A percentile compares a stretch with the other conserved stretches of the same genome.
These are phyloP conservation scores for Hirtodrosophila alboralis DNA, from an alignment of 2,888 invertebrate genomes.

Conservation along the genomic window DNA sequence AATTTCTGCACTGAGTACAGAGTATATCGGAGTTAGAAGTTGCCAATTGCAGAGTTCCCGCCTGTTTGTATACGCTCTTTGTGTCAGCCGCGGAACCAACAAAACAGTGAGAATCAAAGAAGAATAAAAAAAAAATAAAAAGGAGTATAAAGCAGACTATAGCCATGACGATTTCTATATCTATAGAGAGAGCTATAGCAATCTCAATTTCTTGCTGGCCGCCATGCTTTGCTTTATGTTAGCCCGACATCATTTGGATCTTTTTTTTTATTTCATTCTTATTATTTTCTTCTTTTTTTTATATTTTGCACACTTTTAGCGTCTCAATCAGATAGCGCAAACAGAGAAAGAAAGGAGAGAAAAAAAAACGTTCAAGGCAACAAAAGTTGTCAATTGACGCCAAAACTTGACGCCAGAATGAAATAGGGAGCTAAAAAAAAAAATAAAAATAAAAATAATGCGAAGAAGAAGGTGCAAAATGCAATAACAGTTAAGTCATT, in stretches of 20 bases:
- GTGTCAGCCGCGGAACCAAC: conserved; percentile 19
- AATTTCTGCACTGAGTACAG: too few species aligned
- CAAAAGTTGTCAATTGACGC: conserved; percentile 79
- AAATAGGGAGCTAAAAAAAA: conserved; percentile 39
- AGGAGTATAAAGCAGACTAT: conserved; percentile 12
- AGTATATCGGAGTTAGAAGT: too few species aligned
- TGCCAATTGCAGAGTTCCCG: too few species aligned
- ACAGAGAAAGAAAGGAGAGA: conserved; percentile 41
- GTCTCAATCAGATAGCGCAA: conserved; percentile 73
- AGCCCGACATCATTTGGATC: conserved; percentile 36
- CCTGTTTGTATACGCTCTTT: conserved; percentile 10
- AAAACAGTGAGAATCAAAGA: conserved; percentile 27
- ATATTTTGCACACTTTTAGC: conserved; percentile 55
- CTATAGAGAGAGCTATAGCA: conserved; percentile 33
- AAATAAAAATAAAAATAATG: too few species aligned
- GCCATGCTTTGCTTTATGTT: conserved; percentile 55
- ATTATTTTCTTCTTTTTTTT: conserved; percentile 9
- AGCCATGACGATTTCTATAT: conserved; percentile 41
- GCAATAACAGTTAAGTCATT: conserved; percentile 77
- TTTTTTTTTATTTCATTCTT: too few species aligned
- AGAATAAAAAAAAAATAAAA: conserved; percentile 3
- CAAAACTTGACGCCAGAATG: conserved; percentile 71
- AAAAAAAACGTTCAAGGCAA: conserved; percentile 34
- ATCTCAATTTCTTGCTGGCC: conserved; percentile 65
- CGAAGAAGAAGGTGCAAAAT: conserved; percentile 74